Conservation (phyloP, 2,888 invertebrate genomes). For the Calliphora vomitoria region DNA sequence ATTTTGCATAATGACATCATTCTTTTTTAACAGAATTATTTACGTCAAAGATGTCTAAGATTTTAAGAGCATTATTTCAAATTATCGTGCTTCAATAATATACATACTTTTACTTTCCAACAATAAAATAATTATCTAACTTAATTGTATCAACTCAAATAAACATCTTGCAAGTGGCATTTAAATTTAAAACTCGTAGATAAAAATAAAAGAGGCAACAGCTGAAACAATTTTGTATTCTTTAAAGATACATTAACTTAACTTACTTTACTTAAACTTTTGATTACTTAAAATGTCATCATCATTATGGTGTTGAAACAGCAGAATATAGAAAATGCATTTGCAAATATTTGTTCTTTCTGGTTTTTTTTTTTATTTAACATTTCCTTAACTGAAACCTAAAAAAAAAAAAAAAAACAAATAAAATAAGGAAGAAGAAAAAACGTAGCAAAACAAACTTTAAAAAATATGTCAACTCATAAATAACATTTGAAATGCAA, state of each 20-base stretch:
- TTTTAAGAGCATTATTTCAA: conserved; percentile 2
- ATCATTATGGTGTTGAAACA: no score
- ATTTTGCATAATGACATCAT: conserved; percentile 38
- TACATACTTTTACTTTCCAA: background rate
- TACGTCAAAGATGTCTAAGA: conserved; percentile 2
- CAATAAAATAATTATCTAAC: background rate
- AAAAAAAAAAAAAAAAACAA: background rate
- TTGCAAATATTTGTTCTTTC: no score
- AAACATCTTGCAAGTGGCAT: background rate
- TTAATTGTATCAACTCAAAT: background rate
- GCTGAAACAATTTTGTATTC: no score
- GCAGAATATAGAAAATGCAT: no score
- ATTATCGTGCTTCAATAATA: background rate
- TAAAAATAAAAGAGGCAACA: no score
- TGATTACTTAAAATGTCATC: no score
- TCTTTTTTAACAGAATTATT: background rate
- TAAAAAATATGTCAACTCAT: conserved; percentile 10
- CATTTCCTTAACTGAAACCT: background rate
- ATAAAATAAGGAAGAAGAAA: conserved; percentile 8
- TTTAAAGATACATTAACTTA: no score
- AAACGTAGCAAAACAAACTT: conserved; percentile 8
- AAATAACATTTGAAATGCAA: conserved; percentile 60
- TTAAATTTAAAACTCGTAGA: no score
- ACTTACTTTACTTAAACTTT: no score
- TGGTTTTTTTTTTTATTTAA: no score